Evolutionary conservation across 64 coral and sea anemone genomes (phyloP).

Genomic region (Dendrophyllia cribrosa): DNA sequence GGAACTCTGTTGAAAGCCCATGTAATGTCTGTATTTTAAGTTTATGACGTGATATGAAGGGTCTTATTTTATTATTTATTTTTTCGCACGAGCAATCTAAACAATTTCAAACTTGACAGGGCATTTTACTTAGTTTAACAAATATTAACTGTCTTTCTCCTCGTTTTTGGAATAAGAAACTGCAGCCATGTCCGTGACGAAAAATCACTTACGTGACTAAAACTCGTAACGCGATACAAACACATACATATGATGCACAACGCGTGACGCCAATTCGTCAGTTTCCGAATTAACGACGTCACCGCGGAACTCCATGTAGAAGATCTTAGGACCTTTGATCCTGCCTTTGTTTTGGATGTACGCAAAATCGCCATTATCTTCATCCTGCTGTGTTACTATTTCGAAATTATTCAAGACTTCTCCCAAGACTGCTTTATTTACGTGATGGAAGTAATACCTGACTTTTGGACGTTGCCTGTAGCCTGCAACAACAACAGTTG

Average conservation of each 20-base stretch:
- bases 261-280: conserved; percentile 13
- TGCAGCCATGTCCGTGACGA: background rate
- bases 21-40: too few relatives aligned
- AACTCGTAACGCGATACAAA: conserved; percentile 21
- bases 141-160: too few relatives aligned
- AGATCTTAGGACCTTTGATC: conserved; percentile 1
- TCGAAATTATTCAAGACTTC: conserved; percentile 1
- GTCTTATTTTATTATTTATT: too few relatives aligned
- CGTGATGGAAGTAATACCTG: conserved; percentile 36
- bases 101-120: background rate
- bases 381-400: background rate
- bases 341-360: background rate
- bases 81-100: background rate
- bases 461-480: conserved; percentile 45
- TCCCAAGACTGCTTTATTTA: background rate
- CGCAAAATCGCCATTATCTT: background rate
- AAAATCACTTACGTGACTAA: background rate
- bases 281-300: conserved; percentile 24
- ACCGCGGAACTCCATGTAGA: conserved; percentile 34
- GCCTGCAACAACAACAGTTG: conserved; percentile 16
- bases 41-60: too few relatives aligned
- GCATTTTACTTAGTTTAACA: background rate
- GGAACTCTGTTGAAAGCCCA: too few relatives aligned
- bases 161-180: too few relatives aligned
- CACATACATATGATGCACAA: conserved; percentile 35